Base-by-base conservation (phyloP, 2,888 invertebrate genomes). In the Helicoverpa assulta region DNA sequence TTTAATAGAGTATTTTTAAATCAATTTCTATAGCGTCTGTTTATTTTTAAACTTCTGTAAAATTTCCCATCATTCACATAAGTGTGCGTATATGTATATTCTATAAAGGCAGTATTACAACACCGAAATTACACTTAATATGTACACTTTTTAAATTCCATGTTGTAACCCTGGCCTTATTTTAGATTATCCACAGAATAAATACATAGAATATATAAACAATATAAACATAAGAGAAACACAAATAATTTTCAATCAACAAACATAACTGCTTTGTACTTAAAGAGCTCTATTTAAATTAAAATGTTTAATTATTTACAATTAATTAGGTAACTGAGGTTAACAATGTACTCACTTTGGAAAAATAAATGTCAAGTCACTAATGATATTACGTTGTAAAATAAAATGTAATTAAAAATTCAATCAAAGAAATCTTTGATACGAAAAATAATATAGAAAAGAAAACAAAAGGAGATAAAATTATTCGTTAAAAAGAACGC, bases 181-280 rank as follows among this genome's bases (percentile, higher is more conserved):
- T 60, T 69, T 67, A 73, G 5, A 67, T 21, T 61, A 72, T 58
- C 18, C 12, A 70, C 43, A 55, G 29, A 73, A 77, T 67, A 75
- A 64, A 76, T 76, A 75, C 2, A 64, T 65, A 37, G 37, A 1
- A 37, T 69, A n/a, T 43, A 60, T 65, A 67, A 64, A 67, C 59
- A 52, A n/a, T 43, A 60, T 65, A 67, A 64, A 67, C 59, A 52
- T 62, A 73, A 53, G 66, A 70, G 29, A 10, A 72, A 70, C 29
- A 65, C 18, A 71, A 64, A 76, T 60, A 53, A 53, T 62, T 63
- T 54, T 66, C 18, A 68, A 73, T 73, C 70, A 76, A 68, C 68
- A 72, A 80, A 75, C 68, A n/a, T 70, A 75, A 78, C 55, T 76
- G 72, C 8, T 84, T 87, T 87, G 84, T 87, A 86, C 85, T 85